Conservation (phyloP, 1,140 invertebrate species). For the Platorchestia sp. region DNA sequence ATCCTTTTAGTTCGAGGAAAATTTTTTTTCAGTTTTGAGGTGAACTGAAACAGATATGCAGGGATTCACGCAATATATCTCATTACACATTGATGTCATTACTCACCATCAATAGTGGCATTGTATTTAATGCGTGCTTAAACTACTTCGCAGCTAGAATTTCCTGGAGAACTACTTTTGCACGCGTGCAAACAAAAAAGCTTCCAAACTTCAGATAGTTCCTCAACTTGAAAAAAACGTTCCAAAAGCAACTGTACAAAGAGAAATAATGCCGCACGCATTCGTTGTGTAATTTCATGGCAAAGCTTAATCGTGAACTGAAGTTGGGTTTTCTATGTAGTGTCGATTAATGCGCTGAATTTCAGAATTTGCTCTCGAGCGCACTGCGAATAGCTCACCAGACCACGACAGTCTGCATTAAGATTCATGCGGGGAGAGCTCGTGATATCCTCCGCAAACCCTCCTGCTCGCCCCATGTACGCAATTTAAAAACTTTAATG, state of each 20-base stretch:
- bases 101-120: neutral
- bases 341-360: neutral
- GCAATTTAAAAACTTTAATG: conserved; percentile 55
- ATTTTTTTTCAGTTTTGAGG: neutral
- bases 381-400: neutral
- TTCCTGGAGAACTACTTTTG: neutral
- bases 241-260: neutral
- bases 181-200: neutral
- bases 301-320: neutral
- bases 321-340: neutral
- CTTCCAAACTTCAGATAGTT: neutral
- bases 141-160: neutral
- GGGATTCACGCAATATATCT: neutral
- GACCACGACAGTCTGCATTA: neutral
- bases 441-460: neutral
- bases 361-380: neutral
- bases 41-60: neutral
- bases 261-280: neutral
- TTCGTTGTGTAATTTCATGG: neutral
- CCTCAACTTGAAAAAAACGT: neutral
- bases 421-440: neutral
- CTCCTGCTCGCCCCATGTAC: neutral
- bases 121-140: neutral
- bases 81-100: neutral
- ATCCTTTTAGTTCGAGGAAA: neutral